Evolutionary conservation across 2,113 vertebrate species (phyloP).

Genomic region (Cephalopterus ornatus): DNA sequence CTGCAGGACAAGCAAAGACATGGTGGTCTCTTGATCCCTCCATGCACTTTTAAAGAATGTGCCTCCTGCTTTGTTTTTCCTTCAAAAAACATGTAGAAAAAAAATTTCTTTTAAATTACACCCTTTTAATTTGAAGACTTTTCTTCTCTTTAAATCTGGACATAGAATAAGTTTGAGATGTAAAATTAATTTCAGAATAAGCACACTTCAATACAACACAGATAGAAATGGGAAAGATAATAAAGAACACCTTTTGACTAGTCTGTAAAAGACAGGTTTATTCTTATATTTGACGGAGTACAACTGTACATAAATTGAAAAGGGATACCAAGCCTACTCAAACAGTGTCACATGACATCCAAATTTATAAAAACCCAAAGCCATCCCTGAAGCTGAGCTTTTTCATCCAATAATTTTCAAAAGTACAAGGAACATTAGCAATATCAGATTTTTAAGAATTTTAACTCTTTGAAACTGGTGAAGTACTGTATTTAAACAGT

Average conservation of each 20-base stretch:
- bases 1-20: neutral
- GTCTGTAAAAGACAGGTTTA: neutral
- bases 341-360: neutral
- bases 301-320: neutral
- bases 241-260: neutral
- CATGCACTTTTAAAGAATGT: neutral
- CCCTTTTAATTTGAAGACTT: neutral
- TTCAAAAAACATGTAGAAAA: accelerated
- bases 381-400: neutral
- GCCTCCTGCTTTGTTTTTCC: neutral
- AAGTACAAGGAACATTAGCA: neutral
- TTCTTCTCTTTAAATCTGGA: neutral
- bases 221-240: neutral
- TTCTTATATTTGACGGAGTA: neutral
- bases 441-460: neutral
- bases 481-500: neutral
- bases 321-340: neutral
- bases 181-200: neutral
- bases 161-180: neutral
- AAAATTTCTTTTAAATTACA: neutral
- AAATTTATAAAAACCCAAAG: neutral
- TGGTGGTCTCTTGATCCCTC: neutral
- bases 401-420: neutral
- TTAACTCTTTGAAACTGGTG: neutral
- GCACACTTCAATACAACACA: neutral